Conservation (phyloP, 2,113 vertebrate genomes). For the Gambusia holbrooki region DNA sequence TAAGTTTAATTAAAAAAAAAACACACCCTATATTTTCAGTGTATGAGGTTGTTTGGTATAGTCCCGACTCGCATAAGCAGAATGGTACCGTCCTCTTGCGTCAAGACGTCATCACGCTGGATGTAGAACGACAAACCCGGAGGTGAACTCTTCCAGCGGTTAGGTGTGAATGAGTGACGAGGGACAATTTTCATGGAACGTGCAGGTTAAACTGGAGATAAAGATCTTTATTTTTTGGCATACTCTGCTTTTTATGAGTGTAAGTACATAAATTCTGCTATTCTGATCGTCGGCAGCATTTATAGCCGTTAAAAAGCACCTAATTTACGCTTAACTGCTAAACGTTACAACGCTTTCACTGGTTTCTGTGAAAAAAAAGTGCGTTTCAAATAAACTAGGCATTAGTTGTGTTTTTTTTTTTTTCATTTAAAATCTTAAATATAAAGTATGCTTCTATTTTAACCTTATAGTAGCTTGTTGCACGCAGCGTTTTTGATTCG, state of each 20-base stretch:
- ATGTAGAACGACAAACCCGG: slow-evolving; percentile 3
- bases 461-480: background rate
- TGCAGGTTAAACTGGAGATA: no score
- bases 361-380: background rate
- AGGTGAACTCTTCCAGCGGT: slow-evolving; percentile 7
- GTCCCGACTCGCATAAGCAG: background rate
- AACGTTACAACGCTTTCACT: background rate
- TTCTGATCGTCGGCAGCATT: background rate
- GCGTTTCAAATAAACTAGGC: background rate
- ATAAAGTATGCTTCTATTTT: background rate
- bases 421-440: background rate
- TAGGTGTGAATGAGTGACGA: background rate
- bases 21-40: no score
- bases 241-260: background rate
- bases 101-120: background rate
- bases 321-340: background rate
- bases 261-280: background rate
- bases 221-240: no score
- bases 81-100: background rate
- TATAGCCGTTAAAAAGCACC: background rate
- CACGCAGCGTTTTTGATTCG: background rate
- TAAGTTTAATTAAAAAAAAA: no score
- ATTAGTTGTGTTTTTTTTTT: background rate
- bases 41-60: background rate
- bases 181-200: no score